Conservation (phyloP, 2,888 invertebrate species). For the Idaea biselata region DNA sequence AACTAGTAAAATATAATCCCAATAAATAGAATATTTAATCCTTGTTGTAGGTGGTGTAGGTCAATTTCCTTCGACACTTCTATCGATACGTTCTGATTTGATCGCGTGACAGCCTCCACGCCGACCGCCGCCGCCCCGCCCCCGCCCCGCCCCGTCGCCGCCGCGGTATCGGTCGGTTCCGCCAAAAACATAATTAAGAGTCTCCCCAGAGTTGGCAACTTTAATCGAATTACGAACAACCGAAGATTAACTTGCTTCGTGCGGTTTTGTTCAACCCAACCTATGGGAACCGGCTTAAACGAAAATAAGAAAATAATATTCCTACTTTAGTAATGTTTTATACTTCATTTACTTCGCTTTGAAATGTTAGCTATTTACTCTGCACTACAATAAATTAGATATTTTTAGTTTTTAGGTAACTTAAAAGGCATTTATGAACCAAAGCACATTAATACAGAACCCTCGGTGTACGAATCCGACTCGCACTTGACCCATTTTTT, state of each 20-base stretch:
- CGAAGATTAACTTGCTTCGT: slow-evolving; percentile 45
- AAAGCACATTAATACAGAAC: neutral
- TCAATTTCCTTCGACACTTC: slow-evolving; percentile 14
- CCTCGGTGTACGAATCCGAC: neutral
- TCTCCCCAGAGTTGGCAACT: slow-evolving; percentile 49
- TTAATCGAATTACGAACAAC: slow-evolving; percentile 60
- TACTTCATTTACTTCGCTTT: neutral
- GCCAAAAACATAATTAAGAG: slow-evolving; percentile 51
- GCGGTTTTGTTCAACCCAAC: slow-evolving; percentile 29
- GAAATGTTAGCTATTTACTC: neutral
- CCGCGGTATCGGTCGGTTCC: slow-evolving; percentile 24
- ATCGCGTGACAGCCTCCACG: slow-evolving; percentile 36
- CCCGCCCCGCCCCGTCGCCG: slow-evolving; percentile 15
- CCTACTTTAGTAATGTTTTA: slow-evolving; percentile 5
- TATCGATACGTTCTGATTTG: slow-evolving; percentile 16
- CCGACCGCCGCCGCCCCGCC: slow-evolving; percentile 24
- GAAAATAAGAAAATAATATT: slow-evolving; percentile 13
- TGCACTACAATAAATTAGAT: neutral
- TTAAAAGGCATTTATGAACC: neutral
- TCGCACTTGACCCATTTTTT: neutral
- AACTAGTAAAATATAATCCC: too few species aligned
- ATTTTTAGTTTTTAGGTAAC: neutral
- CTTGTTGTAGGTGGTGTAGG: too few species aligned
- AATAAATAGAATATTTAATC: too few species aligned
- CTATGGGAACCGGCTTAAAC: neutral